phyloP scores from a whole-genome alignment of 2,113 vertebrate genomes.

The Eretmochelys imbricata region DNA sequence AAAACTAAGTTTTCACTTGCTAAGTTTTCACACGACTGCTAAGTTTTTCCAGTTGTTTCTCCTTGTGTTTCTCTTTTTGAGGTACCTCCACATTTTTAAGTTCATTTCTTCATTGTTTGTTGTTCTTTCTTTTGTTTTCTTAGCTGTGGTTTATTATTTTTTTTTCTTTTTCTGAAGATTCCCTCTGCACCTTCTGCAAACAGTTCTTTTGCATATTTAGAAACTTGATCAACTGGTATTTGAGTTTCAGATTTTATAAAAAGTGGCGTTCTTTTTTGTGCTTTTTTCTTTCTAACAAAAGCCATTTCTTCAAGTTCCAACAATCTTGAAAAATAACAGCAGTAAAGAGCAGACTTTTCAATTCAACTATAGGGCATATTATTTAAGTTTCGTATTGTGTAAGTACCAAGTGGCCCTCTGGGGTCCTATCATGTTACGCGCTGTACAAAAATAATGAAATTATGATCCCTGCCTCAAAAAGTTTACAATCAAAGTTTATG shows the following conservation, averaged over 20 bases:
- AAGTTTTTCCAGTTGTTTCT: neutral
- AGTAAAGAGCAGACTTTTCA: neutral
- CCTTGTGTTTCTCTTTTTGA: neutral
- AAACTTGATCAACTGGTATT: conserved; percentile 22
- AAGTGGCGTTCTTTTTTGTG: conserved; percentile 7
- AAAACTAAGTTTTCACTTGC: neutral
- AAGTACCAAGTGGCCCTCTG: no score
- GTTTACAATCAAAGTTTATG: neutral
- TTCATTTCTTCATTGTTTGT: neutral
- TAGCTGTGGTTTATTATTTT: neutral
- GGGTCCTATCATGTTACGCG: neutral
- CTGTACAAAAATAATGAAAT: no score
- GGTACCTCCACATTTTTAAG: neutral
- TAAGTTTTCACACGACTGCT: neutral
- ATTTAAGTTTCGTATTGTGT: no score
- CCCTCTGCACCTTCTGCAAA: conserved; percentile 28
- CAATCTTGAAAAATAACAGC: conserved; percentile 20
- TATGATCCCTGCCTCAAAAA: neutral
- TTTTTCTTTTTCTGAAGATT: conserved; percentile 8
- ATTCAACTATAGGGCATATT: neutral
- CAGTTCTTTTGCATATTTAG: neutral
- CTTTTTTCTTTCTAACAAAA: conserved; percentile 11
- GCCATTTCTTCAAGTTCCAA: neutral
- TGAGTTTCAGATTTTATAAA: conserved; percentile 35
- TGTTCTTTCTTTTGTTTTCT: neutral